These are phyloP conservation scores for Aegypius monachus DNA, from an alignment of 2,113 vertebrate genomes.

Conservation along the genomic window DNA sequence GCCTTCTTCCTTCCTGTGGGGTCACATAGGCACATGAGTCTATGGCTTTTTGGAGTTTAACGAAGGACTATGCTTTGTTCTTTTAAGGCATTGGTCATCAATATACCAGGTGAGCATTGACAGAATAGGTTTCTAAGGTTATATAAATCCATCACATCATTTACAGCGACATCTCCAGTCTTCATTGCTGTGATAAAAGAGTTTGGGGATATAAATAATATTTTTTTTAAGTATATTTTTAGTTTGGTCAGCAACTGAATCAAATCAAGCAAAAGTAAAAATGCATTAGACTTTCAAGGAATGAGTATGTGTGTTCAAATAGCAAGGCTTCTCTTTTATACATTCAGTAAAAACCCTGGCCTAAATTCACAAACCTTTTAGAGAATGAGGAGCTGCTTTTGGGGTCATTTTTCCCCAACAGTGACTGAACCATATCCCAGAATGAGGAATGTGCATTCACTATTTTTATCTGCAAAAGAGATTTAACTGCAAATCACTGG, in stretches of 20 bases:
- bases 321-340: not conserved
- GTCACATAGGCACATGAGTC: not conserved
- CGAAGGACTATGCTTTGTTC: not conserved
- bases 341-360: not conserved
- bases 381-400: not conserved
- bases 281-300: not conserved
- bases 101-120: not conserved
- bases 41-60: not conserved
- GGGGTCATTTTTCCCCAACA: not conserved
- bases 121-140: not conserved
- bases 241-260: not conserved
- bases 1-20: not conserved
- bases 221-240: not conserved
- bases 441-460: not conserved
- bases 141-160: not conserved
- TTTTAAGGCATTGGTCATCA: not conserved
- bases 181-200: not conserved
- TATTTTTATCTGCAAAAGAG: not conserved
- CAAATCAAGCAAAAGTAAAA: not conserved
- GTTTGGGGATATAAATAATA: not conserved
- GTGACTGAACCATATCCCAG: not conserved
- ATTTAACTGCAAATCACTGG: not conserved
- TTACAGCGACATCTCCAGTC: not conserved
- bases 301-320: not conserved
- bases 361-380: not conserved